Evolutionary conservation across 2,888 invertebrate genomes (phyloP).

Genomic region (Dolichopus griseipennis): DNA sequence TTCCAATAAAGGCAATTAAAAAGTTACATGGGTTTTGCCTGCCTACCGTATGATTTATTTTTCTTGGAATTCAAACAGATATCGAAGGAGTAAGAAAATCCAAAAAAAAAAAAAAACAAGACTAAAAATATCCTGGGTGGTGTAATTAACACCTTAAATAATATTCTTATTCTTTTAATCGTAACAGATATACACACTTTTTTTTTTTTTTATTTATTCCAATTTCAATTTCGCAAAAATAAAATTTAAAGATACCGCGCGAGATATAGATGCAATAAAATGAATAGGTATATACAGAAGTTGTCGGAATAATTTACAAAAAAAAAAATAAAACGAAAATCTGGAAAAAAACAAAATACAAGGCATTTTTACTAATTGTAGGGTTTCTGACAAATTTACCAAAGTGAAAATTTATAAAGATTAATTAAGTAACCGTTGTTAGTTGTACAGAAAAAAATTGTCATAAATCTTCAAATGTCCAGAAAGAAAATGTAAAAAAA

Average conservation of each 20-base stretch:
- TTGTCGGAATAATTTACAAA: not conserved
- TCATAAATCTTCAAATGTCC: no score
- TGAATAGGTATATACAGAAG: not conserved
- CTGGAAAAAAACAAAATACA: no score
- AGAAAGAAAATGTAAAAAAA: no score
- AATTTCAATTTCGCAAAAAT: not conserved
- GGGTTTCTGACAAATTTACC: no score
- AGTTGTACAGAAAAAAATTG: no score
- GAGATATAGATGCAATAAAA: not conserved
- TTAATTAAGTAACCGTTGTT: no score
- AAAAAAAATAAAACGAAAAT: not conserved
- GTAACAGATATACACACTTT: no score
- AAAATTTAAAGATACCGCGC: not conserved
- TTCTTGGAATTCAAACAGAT: not conserved
- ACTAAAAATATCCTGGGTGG: not conserved
- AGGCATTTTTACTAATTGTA: no score
- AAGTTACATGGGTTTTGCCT: not conserved
- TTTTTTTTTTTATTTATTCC: not conserved
- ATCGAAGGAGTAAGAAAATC: not conserved
- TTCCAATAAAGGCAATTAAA: not conserved
- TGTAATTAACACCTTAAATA: conserved; percentile 4
- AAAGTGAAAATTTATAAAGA: no score
- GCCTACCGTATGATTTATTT: conserved; percentile 3
- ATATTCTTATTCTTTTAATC: not conserved
- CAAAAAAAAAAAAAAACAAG: not conserved